Conservation (phyloP, 2,888 invertebrate genomes). For the Saturnia pavonia region DNA sequence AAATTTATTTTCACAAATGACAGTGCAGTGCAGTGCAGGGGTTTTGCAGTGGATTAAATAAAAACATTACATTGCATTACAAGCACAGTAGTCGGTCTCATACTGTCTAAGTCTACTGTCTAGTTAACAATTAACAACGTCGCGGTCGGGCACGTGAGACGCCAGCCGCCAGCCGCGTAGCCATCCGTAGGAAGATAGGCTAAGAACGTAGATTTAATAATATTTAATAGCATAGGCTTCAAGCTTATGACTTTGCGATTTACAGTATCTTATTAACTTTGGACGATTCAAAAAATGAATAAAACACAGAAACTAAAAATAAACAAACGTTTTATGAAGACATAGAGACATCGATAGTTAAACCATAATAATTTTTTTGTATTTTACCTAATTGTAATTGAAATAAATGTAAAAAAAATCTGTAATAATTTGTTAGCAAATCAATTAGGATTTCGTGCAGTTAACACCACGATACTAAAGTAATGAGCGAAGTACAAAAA, state of each 20-base stretch:
- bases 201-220: constrained; percentile 1
- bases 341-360: no score
- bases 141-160: constrained; percentile 24
- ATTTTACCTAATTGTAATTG: no score
- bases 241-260: background rate
- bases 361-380: no score
- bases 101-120: constrained; percentile 15
- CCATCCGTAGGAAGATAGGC: background rate
- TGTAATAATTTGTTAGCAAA: no score
- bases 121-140: constrained; percentile 27
- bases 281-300: background rate
- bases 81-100: constrained; percentile 18
- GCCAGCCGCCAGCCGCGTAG: background rate
- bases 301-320: background rate
- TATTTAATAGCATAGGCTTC: constrained; percentile 2
- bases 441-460: no score
- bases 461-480: no score
- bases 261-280: background rate
- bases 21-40: background rate
- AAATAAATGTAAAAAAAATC: no score
- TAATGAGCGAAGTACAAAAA: no score
- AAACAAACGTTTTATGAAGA: background rate
- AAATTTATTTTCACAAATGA: constrained; percentile 15
- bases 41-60: constrained; percentile 15
- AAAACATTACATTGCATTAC: constrained; percentile 16